Percentiles rank a stretch among this genome's conserved stretches.
phyloP scores from a whole-genome alignment of 2,113 vertebrate genomes.

The Panthera uncia region DNA sequence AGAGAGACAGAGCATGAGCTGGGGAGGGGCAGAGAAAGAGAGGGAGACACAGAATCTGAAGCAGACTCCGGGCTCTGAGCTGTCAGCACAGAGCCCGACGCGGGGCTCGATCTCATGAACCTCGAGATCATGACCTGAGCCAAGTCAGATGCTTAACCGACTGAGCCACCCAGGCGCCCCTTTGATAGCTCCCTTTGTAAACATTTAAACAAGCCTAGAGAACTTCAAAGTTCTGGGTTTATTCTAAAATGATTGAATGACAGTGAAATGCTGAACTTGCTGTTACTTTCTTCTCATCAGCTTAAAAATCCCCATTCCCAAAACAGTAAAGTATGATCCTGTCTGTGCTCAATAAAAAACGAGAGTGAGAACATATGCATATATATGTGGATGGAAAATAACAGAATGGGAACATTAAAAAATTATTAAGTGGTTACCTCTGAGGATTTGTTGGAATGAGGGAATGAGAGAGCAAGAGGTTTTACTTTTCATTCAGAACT shows the following conservation, averaged over 20 bases:
- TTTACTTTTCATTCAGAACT: background rate
- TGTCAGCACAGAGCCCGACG: no score
- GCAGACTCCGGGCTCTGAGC: no score
- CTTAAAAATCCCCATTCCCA: background rate
- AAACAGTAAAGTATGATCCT: background rate
- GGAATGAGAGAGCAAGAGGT: accelerated
- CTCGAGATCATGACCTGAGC: no score
- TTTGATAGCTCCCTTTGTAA: background rate
- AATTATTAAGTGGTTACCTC: background rate
- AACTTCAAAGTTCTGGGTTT: background rate
- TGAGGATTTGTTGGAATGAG: background rate
- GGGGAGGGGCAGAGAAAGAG: no score
- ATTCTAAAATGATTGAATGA: background rate
- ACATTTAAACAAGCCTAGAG: background rate
- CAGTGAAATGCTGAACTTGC: background rate
- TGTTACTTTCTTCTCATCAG: background rate
- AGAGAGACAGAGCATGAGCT: no score
- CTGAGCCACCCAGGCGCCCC: no score
- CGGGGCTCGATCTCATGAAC: no score
- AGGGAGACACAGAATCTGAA: no score
- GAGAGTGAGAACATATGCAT: background rate
- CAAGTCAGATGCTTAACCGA: no score
- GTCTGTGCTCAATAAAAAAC: background rate
- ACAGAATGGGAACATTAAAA: background rate
- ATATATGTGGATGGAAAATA: background rate